phyloP scores from a whole-genome alignment of 2,113 vertebrate species.

The Neopipo cinnamomea region DNA sequence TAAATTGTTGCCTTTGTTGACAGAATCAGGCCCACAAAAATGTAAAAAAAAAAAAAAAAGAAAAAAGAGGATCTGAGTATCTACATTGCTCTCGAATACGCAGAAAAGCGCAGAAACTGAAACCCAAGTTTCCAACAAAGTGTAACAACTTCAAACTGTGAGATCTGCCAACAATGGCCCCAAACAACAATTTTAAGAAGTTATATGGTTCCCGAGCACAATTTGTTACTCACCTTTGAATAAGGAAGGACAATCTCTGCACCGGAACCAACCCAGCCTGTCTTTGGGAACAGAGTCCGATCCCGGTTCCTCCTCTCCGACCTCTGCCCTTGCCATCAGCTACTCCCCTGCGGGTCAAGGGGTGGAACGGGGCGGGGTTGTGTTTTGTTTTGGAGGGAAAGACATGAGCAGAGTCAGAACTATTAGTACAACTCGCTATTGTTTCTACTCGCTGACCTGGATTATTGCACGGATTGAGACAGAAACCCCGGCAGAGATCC shows the following conservation, averaged over 20 bases:
- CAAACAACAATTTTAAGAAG: neutral
- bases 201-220: rapidly evolving
- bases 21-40: neutral
- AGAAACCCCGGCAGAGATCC: neutral
- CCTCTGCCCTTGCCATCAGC: neutral
- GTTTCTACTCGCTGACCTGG: rapidly evolving
- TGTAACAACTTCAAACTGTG: neutral
- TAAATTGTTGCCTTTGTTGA: neutral
- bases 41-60: rapidly evolving
- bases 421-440: neutral
- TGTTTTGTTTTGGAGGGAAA: neutral
- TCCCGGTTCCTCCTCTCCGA: neutral
- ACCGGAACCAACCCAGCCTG: neutral
- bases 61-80: neutral
- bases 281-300: rapidly evolving
- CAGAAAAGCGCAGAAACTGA: neutral
- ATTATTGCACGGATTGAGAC: neutral
- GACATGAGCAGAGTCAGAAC: neutral
- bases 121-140: neutral
- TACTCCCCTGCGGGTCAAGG: neutral
- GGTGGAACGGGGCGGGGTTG: neutral
- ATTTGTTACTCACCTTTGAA: neutral
- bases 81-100: neutral
- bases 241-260: no score
- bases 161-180: neutral